A percentile compares a stretch with the other conserved stretches of the same genome.
These are phyloP conservation scores for Campaea margaritaria DNA, from an alignment of 2,888 invertebrate genomes.

Conservation along the genomic window DNA sequence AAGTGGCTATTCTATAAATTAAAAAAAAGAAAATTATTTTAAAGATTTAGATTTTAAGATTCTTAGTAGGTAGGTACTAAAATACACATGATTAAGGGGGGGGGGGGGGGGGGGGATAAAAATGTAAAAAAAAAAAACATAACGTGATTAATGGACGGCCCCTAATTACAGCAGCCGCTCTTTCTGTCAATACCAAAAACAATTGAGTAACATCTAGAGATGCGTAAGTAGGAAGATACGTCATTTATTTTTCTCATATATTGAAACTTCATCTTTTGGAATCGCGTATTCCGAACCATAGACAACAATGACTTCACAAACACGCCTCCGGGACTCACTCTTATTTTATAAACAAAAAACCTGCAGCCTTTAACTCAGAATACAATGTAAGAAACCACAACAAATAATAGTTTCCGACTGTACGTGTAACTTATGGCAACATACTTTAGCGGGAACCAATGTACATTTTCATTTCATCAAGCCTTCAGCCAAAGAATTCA, in stretches of 20 bases:
- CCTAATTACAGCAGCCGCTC: no score
- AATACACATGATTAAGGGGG: no score
- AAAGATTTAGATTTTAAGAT: no score
- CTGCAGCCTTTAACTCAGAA: constrained; percentile 68
- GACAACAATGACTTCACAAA: constrained; percentile 37
- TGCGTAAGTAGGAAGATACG: no score
- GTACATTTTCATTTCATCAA: constrained; percentile 27
- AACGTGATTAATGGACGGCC: no score
- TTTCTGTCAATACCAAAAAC: no score
- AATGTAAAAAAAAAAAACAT: no score
- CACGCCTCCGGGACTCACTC: constrained; percentile 59
- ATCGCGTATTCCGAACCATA: constrained; percentile 42
- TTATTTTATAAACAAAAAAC: constrained; percentile 67
- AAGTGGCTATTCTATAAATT: no score
- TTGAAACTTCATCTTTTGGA: constrained; percentile 35
- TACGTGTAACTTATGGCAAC: constrained; percentile 76
- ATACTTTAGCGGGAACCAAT: constrained; percentile 62
- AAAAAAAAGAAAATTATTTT: no score
- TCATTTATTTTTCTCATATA: constrained; percentile 7
- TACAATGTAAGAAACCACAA: constrained; percentile 79
- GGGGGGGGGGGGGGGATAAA: no score
- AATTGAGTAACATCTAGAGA: no score
- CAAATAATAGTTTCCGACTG: constrained; percentile 80
- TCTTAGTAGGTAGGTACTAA: no score
- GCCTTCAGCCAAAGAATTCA: constrained; percentile 21